Evolutionary conservation across 2,888 invertebrate genomes (phyloP).

Genomic region (Boloria selene): DNA sequence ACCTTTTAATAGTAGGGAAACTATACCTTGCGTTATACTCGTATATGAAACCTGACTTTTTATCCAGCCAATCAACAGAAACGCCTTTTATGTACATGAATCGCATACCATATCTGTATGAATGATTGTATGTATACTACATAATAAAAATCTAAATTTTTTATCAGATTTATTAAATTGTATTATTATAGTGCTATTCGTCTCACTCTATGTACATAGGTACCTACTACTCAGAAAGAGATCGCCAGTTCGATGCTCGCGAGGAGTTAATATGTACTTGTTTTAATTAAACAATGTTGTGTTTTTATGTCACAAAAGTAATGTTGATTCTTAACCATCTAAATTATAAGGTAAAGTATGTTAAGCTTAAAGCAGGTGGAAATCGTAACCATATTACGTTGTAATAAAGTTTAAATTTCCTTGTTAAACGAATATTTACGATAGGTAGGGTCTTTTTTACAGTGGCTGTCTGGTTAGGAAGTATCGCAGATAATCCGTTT

Average conservation of each 20-base stretch:
- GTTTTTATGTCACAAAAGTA: no score
- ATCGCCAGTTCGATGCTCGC: no score
- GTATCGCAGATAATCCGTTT: slow-evolving; percentile 55
- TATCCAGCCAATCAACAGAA: slow-evolving; percentile 45
- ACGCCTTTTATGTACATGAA: neutral
- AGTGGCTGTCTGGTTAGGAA: slow-evolving; percentile 26
- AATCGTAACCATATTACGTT: neutral
- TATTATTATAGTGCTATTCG: no score
- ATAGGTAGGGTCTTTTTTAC: neutral
- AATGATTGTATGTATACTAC: neutral
- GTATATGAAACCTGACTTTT: slow-evolving; percentile 22
- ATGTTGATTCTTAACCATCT: no score
- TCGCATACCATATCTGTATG: neutral
- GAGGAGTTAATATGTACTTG: no score
- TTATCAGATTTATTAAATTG: no score
- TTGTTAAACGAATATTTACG: neutral
- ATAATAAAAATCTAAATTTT: neutral
- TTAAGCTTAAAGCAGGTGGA: neutral
- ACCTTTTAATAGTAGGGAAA: slow-evolving; percentile 32
- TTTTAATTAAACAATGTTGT: no score
- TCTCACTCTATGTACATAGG: no score
- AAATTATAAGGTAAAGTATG: neutral
- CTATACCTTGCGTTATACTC: slow-evolving; percentile 19
- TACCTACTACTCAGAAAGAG: no score
- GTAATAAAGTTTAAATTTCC: slow-evolving; percentile 21